These are phyloP conservation scores for Heliconius congener DNA, from an alignment of 1,140 invertebrate genomes.

Conservation along the genomic window DNA sequence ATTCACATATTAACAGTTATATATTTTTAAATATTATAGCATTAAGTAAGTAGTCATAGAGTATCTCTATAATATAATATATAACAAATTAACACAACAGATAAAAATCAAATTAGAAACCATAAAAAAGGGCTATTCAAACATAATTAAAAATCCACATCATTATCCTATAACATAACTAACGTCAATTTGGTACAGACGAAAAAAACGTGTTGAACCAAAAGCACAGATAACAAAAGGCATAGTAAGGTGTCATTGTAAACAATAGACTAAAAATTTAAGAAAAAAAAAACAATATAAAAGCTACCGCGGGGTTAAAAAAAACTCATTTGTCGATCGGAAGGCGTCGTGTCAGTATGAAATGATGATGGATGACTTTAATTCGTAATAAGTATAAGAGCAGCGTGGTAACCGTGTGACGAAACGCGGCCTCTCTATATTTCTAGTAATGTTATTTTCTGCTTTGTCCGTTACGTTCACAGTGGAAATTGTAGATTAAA, in stretches of 20 bases:
- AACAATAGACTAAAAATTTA: conserved; percentile 33
- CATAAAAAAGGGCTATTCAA: background rate
- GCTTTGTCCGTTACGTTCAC: conserved; percentile 12
- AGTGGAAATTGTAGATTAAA: conserved; percentile 22
- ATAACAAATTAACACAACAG: conserved; percentile 6
- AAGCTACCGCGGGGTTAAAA: conserved; percentile 47
- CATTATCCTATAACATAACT: conserved; percentile 1
- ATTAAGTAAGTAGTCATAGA: background rate
- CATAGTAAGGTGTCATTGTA: conserved; percentile 36
- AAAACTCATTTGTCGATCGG: conserved; percentile 52
- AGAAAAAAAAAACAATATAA: conserved; percentile 37
- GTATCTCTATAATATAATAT: background rate
- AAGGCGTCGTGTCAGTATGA: conserved; percentile 49
- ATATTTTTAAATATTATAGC: no score
- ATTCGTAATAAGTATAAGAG: conserved; percentile 42
- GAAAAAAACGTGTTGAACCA: conserved; percentile 26
- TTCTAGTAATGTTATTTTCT: conserved; percentile 40
- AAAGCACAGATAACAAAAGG: conserved; percentile 36
- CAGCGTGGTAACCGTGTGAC: conserved; percentile 40
- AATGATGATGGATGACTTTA: conserved; percentile 56
- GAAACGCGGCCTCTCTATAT: conserved; percentile 42
- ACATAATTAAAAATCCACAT: conserved; percentile 13
- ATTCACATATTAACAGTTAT: no score
- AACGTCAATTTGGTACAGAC: conserved; percentile 2
- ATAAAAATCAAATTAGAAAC: background rate